Conservation (phyloP, 2,888 invertebrate genomes). For the Mayetiola destructor region DNA sequence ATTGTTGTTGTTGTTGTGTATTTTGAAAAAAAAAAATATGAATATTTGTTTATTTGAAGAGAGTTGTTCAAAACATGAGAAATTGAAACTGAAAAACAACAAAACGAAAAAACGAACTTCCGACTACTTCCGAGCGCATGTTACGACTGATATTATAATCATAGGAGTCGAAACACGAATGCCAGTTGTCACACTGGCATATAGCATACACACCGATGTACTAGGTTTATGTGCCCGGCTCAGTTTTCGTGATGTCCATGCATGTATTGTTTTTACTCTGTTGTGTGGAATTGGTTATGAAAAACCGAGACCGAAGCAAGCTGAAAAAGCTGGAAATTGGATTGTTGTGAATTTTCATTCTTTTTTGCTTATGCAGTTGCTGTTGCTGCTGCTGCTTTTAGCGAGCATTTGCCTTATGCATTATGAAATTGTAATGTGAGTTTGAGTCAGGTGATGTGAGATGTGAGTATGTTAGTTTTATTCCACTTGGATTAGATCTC, state of each 20-base stretch:
- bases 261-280: too few relatives aligned
- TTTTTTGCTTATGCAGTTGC: neutral
- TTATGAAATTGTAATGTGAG: too few relatives aligned
- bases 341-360: neutral
- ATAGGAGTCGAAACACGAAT: neutral
- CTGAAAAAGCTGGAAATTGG: neutral
- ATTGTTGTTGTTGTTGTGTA: neutral
- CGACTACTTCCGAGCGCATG: slow-evolving; percentile 13
- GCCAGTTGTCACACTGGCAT: slow-evolving; percentile 2
- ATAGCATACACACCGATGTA: too few relatives aligned
- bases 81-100: slow-evolving; percentile 3
- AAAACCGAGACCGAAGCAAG: too few relatives aligned
- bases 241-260: neutral
- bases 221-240: neutral
- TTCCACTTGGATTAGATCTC: too few relatives aligned
- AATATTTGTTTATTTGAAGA: too few relatives aligned
- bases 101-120: slow-evolving; percentile 12
- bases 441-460: too few relatives aligned
- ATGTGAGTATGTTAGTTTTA: too few relatives aligned
- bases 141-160: slow-evolving; percentile 8
- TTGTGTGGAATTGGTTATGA: too few relatives aligned
- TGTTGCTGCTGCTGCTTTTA: neutral
- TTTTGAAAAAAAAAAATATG: neutral
- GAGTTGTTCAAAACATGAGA: neutral
- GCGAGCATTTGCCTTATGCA: too few relatives aligned